Percentiles rank a stretch among this genome's conserved stretches.
phyloP scores from a whole-genome alignment of 1,140 invertebrate species.

The Drosophila hydei region DNA sequence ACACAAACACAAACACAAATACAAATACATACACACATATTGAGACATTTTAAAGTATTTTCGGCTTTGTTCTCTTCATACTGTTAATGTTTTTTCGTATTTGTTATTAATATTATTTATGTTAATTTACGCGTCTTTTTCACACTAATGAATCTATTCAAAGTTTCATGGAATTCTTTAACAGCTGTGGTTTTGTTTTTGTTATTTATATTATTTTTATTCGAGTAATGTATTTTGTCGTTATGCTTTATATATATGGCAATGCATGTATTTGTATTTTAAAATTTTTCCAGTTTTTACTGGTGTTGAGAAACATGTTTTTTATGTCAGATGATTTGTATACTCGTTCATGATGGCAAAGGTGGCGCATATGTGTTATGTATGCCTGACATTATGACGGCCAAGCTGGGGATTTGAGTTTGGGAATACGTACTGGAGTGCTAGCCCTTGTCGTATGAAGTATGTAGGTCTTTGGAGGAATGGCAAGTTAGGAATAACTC shows the following conservation, averaged over 20 bases:
- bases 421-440: too few relatives aligned
- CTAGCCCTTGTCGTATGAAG: too few relatives aligned
- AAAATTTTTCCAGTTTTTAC: constrained; percentile 1
- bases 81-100: constrained; percentile 15
- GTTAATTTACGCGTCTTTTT: constrained; percentile 27
- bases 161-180: constrained; percentile 62
- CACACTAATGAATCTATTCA: constrained; percentile 66
- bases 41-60: constrained; percentile 43
- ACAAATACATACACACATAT: constrained; percentile 59
- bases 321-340: background rate
- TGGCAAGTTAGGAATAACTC: too few relatives aligned
- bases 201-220: background rate
- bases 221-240: constrained; percentile 11
- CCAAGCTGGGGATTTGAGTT: too few relatives aligned
- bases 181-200: constrained; percentile 40
- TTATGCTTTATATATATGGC: constrained; percentile 42
- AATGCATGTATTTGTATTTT: constrained; percentile 51
- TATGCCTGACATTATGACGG: too few relatives aligned
- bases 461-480: too few relatives aligned
- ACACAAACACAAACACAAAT: constrained; percentile 18
- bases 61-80: constrained; percentile 24
- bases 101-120: constrained; percentile 21
- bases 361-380: too few relatives aligned
- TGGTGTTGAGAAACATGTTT: too few relatives aligned
- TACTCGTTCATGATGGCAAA: too few relatives aligned